Percentiles rank a stretch among this genome's conserved stretches.
phyloP scores from a whole-genome alignment of 2,797 vertebrate genomes.

The Diplodus sargus region DNA sequence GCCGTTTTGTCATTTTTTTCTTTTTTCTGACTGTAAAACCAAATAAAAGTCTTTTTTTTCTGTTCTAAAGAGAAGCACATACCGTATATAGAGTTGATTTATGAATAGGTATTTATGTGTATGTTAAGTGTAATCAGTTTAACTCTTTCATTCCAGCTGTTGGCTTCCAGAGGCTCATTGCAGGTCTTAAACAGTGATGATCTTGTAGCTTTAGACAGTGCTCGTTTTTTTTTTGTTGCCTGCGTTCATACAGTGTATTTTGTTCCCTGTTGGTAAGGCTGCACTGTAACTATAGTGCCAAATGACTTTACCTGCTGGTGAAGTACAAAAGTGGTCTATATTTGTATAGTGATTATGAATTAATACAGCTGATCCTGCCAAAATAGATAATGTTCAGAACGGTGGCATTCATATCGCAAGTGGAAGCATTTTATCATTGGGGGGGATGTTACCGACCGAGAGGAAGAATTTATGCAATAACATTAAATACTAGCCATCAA shows the following conservation, averaged over 20 bases:
- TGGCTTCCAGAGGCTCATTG: slow-evolving; percentile 39
- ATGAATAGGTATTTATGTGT: slow-evolving; percentile 79
- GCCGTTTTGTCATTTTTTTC: slow-evolving; percentile 49
- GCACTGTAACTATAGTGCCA: slow-evolving; percentile 34
- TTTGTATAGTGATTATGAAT: slow-evolving; percentile 26
- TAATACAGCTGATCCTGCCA: slow-evolving; percentile 21
- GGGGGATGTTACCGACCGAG: slow-evolving; percentile 6
- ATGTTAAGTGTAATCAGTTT: slow-evolving; percentile 66
- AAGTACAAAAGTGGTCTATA: slow-evolving; percentile 26
- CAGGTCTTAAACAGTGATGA: slow-evolving; percentile 48
- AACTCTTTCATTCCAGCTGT: slow-evolving; percentile 60
- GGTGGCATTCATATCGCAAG: slow-evolving; percentile 10
- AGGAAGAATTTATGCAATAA: slow-evolving; percentile 25
- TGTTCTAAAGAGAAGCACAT: slow-evolving; percentile 79
- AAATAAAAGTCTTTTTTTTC: slow-evolving; percentile 72
- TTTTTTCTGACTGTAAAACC: slow-evolving; percentile 65
- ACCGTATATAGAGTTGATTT: slow-evolving; percentile 73
- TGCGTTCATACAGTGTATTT: slow-evolving; percentile 35
- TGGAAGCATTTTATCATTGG: slow-evolving; percentile 21
- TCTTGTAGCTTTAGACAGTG: slow-evolving; percentile 45
- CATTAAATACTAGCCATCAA: neutral
- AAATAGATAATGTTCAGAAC: slow-evolving; percentile 2
- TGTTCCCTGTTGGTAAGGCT: slow-evolving; percentile 48
- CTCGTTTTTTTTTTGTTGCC: slow-evolving; percentile 33
- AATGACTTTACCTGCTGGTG: slow-evolving; percentile 23